phyloP scores from a whole-genome alignment of 2,888 invertebrate genomes.

The Cordilura impudica region DNA sequence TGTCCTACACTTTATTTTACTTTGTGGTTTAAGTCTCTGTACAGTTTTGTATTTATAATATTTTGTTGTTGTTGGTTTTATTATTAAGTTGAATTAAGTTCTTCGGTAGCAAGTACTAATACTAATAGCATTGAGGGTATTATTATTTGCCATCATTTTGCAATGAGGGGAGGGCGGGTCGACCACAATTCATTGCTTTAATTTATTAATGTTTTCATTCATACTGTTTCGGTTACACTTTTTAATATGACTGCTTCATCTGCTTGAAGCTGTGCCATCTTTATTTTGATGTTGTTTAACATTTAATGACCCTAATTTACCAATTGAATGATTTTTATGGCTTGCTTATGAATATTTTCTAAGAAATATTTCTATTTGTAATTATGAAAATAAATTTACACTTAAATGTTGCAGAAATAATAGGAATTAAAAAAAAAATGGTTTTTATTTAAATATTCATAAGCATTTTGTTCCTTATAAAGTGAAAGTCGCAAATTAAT shows the following conservation, averaged over 20 bases:
- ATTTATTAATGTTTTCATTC: slow-evolving; percentile 36
- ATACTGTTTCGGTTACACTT: background rate
- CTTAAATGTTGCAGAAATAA: slow-evolving; percentile 48
- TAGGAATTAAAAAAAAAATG: no score
- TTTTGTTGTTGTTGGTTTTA: slow-evolving; percentile 6
- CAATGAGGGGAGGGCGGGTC: background rate
- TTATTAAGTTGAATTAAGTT: slow-evolving; percentile 15
- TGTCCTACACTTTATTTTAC: slow-evolving; percentile 40
- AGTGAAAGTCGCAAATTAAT: no score
- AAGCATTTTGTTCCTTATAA: no score
- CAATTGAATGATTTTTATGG: slow-evolving; percentile 57
- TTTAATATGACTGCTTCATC: background rate
- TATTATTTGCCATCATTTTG: background rate
- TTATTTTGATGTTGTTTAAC: slow-evolving; percentile 55
- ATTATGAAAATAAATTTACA: slow-evolving; percentile 34
- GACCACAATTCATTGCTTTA: slow-evolving; percentile 29
- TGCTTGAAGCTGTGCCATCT: slow-evolving; percentile 42
- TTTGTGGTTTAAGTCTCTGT: slow-evolving; percentile 37
- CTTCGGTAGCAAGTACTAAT: background rate
- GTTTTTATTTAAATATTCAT: no score
- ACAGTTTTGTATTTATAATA: background rate
- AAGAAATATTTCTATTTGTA: slow-evolving; percentile 12
- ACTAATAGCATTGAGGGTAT: background rate
- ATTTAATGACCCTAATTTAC: slow-evolving; percentile 62
- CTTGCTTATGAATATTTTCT: slow-evolving; percentile 37